A percentile compares a stretch with the other conserved stretches of the same genome.
phyloP scores from a whole-genome alignment of 2,113 vertebrate genomes.

The Orientallactaga bullata region DNA sequence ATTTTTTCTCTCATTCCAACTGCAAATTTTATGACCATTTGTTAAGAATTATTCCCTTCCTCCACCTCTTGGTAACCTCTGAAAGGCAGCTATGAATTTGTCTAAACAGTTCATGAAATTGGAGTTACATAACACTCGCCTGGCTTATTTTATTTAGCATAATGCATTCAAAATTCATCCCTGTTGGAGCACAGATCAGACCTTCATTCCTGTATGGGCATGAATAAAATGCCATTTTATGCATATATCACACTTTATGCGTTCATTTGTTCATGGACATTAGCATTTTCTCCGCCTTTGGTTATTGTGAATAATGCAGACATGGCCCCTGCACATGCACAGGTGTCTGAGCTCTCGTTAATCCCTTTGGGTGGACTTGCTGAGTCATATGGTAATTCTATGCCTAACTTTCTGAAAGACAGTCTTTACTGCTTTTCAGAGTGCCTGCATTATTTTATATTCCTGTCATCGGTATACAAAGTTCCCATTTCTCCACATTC shows the following conservation, averaged over 20 bases:
- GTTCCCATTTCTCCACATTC: background rate
- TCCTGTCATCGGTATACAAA: background rate
- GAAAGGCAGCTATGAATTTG: background rate
- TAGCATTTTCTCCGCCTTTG: background rate
- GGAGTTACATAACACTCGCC: background rate
- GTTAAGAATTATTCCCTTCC: background rate
- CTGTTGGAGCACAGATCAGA: background rate
- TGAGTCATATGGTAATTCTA: background rate
- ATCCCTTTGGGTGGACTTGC: background rate
- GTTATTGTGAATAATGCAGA: background rate
- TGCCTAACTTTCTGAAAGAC: slow-evolving; percentile 16
- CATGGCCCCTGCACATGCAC: background rate
- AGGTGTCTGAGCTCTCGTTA: background rate
- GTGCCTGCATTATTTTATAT: background rate
- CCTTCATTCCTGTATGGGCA: background rate
- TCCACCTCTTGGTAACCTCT: background rate
- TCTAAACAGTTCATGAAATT: background rate
- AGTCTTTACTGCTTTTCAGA: background rate
- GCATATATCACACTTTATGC: background rate
- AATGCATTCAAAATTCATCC: slow-evolving; percentile 10
- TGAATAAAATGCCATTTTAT: background rate
- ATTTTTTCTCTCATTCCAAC: background rate
- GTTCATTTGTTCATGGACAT: background rate
- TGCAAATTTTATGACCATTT: slow-evolving; percentile 12
- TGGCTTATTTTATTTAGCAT: background rate